Conservation (phyloP, 2,888 invertebrate species). For the Chloromyia formosa region DNA sequence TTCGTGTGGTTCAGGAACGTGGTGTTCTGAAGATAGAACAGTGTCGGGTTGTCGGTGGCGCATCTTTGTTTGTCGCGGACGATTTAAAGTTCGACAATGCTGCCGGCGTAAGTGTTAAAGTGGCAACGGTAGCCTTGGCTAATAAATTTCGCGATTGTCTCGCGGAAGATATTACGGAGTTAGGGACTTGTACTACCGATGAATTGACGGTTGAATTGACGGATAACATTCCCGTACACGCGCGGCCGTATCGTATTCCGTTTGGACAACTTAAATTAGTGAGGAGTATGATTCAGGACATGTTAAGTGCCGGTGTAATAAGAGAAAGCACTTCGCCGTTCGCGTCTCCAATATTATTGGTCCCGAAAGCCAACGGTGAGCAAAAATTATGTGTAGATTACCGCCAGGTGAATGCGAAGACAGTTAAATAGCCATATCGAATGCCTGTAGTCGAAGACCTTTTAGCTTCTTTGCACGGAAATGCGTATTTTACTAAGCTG, state of each 20-base stretch:
- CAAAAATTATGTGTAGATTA: not conserved
- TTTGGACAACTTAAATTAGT: not conserved
- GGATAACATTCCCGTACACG: not conserved
- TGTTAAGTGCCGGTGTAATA: not conserved
- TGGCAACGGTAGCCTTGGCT: no score
- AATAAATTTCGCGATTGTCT: no score
- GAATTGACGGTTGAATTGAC: not conserved
- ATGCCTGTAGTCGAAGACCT: conserved; percentile 50
- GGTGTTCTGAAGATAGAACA: not conserved
- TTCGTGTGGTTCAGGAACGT: not conserved
- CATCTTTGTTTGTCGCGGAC: no score
- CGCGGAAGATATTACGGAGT: not conserved
- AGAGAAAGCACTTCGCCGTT: not conserved
- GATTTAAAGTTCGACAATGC: no score
- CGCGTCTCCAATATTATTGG: not conserved
- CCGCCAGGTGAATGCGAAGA: not conserved
- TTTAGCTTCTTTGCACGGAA: conserved; percentile 18
- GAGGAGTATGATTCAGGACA: not conserved
- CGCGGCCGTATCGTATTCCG: not conserved
- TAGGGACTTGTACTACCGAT: not conserved
- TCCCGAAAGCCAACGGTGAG: no score
- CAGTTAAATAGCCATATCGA: conserved; percentile 46
- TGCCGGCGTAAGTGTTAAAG: no score
- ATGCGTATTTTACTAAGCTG: conserved; percentile 39
- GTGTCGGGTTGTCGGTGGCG: no score